A percentile compares a stretch with the other conserved stretches of the same genome.
phyloP scores from a whole-genome alignment of 1,140 invertebrate genomes.

The Alviniconcha marisindica region DNA sequence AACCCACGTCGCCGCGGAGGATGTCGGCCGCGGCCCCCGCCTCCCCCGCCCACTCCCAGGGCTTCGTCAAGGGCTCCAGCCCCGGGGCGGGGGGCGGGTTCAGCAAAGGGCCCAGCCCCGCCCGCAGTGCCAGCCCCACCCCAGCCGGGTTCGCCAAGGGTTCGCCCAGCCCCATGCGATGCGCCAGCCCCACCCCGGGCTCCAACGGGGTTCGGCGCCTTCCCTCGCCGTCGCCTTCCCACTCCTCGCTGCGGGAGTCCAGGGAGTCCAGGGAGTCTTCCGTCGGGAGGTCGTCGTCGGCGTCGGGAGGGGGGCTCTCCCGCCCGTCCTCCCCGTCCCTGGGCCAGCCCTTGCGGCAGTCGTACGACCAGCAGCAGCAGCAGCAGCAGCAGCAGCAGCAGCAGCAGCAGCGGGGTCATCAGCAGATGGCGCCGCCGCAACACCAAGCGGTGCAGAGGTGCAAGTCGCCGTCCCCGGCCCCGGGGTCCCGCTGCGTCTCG shows the following conservation, averaged over 20 bases:
- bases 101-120: constrained; percentile 40
- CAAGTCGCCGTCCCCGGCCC: constrained; percentile 33
- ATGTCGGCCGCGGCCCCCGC: neutral
- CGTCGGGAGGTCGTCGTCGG: neutral
- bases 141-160: constrained; percentile 23
- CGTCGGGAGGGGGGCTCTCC: neutral
- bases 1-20: neutral
- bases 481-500: neutral
- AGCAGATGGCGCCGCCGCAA: neutral
- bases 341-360: neutral
- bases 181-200: neutral
- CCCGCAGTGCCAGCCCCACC: constrained; percentile 32
- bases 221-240: neutral
- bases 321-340: neutral
- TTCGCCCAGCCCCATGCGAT: constrained; percentile 14
- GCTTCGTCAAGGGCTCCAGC: neutral
- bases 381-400: neutral
- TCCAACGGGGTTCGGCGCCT: neutral
- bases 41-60: neutral
- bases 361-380: neutral
- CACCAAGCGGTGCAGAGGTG: constrained; percentile 32
- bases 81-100: constrained; percentile 20
- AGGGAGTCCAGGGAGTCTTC: constrained; percentile 17
- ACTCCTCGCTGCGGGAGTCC: neutral
- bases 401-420: constrained; percentile 14